Conservation (phyloP, 1,140 invertebrate genomes). For the Dufourea novaeangliae region DNA sequence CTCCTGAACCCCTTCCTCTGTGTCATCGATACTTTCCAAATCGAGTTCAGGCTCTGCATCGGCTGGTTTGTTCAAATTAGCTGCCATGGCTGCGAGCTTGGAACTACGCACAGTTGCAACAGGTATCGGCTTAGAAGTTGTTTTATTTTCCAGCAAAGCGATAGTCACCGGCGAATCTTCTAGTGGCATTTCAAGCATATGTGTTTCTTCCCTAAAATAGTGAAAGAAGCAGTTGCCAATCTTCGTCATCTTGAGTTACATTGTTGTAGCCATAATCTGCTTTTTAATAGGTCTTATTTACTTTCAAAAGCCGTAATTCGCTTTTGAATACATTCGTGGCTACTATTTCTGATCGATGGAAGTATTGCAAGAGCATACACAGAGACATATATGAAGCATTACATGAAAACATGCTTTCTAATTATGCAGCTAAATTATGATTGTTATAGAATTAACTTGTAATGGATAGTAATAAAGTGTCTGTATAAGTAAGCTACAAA, state of each 20-base stretch:
- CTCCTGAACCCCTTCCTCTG: conserved; percentile 56
- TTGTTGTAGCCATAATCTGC: conserved; percentile 31
- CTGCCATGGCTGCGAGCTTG: conserved; percentile 78
- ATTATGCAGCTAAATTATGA: neutral
- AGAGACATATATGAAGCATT: conserved; percentile 35
- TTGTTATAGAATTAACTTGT: conserved; percentile 1
- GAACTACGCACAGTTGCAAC: conserved; percentile 74
- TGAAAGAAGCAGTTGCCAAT: conserved; percentile 54
- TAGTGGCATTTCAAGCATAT: conserved; percentile 71
- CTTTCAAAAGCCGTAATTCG: conserved; percentile 27
- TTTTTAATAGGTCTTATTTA: conserved; percentile 20
- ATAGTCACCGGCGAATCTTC: conserved; percentile 40
- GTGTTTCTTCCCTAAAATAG: conserved; percentile 75
- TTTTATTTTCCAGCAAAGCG: conserved; percentile 44
- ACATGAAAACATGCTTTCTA: conserved; percentile 34
- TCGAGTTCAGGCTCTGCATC: conserved; percentile 57
- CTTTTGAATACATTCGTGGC: conserved; percentile 25
- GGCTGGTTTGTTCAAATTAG: conserved; percentile 72
- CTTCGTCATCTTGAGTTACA: conserved; percentile 32
- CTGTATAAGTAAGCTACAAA: neutral
- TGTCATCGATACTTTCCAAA: conserved; percentile 37
- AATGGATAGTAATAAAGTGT: neutral
- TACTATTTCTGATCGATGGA: conserved; percentile 35
- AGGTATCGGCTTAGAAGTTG: conserved; percentile 70
- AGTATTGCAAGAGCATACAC: conserved; percentile 27